Percentiles rank a stretch among this genome's conserved stretches.
Evolutionary conservation across 2,888 invertebrate genomes (phyloP).

Genomic region (Drosophila pegasa): DNA sequence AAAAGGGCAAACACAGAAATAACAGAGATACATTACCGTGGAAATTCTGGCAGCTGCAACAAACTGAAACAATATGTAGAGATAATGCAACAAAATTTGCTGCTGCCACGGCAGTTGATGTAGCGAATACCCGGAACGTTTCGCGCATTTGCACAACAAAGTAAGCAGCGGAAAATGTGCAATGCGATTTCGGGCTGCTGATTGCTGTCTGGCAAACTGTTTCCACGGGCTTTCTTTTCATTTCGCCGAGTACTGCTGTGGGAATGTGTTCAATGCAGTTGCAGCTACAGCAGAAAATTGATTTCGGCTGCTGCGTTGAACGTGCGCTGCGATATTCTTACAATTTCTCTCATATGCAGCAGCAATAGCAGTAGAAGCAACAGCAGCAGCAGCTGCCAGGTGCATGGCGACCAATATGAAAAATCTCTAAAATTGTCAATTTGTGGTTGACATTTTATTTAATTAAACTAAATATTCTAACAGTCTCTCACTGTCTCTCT

Average conservation of each 20-base stretch:
- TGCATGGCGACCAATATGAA: conserved; percentile 3
- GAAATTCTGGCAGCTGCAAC: conserved; percentile 18
- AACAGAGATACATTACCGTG: conserved; percentile 7
- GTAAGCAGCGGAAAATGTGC: conserved; percentile 43
- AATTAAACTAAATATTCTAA: conserved; percentile 8
- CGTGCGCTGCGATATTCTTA: conserved; percentile 1
- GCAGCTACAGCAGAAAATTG: conserved; percentile 37
- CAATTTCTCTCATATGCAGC: conserved; percentile 5
- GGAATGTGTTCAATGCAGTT: conserved; percentile 6
- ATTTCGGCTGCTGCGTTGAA: conserved; percentile 29
- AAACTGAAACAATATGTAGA: conserved; percentile 36
- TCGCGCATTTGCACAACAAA: conserved; percentile 51
- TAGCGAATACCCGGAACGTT: conserved; percentile 35
- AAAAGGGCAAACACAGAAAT: neutral
- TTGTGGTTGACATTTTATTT: conserved; percentile 10
- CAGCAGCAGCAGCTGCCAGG: conserved; percentile 20
- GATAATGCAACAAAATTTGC: conserved; percentile 47
- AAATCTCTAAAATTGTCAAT: conserved; percentile 20
- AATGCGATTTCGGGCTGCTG: conserved; percentile 42
- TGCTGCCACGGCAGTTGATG: conserved; percentile 28
- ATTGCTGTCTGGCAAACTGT: conserved; percentile 35
- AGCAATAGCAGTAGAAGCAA: neutral
- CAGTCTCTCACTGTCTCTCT: neutral
- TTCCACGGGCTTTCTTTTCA: conserved; percentile 30
- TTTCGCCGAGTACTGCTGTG: neutral